phyloP scores from a whole-genome alignment of 2,797 vertebrate genomes.

The Danio tinwini region DNA sequence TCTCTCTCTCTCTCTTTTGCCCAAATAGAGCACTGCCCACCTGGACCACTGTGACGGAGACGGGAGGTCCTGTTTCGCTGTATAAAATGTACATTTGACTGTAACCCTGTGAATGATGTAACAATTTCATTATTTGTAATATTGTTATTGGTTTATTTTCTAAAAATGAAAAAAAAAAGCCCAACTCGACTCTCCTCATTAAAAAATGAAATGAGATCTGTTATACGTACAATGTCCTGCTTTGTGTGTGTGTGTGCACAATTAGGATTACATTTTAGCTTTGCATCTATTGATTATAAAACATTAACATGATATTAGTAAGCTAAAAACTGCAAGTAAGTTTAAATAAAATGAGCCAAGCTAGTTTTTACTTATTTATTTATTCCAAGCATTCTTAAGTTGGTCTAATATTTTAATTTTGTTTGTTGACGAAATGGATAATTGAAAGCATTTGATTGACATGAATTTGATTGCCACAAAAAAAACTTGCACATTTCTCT shows the following conservation, averaged over 20 bases:
- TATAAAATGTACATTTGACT: conserved; percentile 88
- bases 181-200: conserved; percentile 85
- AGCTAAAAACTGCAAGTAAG: too few species aligned
- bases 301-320: too few species aligned
- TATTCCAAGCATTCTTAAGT: too few species aligned
- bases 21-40: conserved; percentile 52
- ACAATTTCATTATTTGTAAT: conserved; percentile 90
- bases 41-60: conserved; percentile 82
- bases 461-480: too few species aligned
- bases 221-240: conserved; percentile 66
- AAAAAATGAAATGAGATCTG: conserved; percentile 77
- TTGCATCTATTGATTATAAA: too few species aligned
- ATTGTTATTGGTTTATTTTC: conserved; percentile 89
- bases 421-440: too few species aligned
- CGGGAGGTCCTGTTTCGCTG: conserved; percentile 80
- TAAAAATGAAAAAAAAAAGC: conserved; percentile 81
- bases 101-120: conserved; percentile 90
- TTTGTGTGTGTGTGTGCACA: background rate
- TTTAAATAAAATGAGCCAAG: too few species aligned
- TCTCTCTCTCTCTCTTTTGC: background rate
- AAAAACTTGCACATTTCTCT: too few species aligned
- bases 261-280: too few species aligned
- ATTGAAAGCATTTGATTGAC: too few species aligned
- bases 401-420: too few species aligned
- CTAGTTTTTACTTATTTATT: too few species aligned